Evolutionary conservation across 2,888 invertebrate species (phyloP).

Genomic region (Ommatoiulus sabulosus): DNA sequence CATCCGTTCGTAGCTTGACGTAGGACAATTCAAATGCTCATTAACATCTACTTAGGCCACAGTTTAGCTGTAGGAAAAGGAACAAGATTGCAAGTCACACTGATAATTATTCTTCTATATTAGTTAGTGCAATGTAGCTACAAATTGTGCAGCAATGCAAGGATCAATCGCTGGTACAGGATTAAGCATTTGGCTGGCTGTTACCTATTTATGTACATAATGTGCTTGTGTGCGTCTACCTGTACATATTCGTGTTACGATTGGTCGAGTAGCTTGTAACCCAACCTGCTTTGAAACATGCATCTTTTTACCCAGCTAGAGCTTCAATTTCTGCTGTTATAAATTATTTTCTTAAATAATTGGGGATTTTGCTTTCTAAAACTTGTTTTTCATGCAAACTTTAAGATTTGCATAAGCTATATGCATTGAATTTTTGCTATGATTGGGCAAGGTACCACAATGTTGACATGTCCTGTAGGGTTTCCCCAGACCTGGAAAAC

Average conservation of each 20-base stretch:
- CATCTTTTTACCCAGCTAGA: too few species aligned
- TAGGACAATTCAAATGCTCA: conserved; percentile 20
- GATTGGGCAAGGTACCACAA: too few species aligned
- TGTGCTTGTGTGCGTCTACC: not conserved
- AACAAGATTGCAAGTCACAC: not conserved
- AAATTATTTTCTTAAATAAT: not conserved
- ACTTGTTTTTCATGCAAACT: not conserved
- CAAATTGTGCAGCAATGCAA: not conserved
- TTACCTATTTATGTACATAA: not conserved
- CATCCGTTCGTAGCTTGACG: not conserved
- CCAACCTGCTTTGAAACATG: not conserved
- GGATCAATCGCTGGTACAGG: not conserved
- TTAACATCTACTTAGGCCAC: conserved; percentile 35
- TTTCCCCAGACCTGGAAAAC: too few species aligned
- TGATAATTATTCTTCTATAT: not conserved
- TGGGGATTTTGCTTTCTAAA: not conserved
- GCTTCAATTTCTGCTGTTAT: not conserved
- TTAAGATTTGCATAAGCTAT: too few species aligned
- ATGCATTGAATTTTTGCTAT: too few species aligned
- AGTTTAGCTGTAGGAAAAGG: not conserved
- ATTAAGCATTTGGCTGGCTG: not conserved
- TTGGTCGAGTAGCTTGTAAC: not conserved
- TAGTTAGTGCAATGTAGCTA: conserved; percentile 8
- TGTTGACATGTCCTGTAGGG: too few species aligned
- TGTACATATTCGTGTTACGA: not conserved